Percentiles rank a stretch among this genome's conserved stretches.
These are phyloP conservation scores for Archilochus colubris DNA, from an alignment of 2,113 vertebrate genomes.

Conservation along the genomic window DNA sequence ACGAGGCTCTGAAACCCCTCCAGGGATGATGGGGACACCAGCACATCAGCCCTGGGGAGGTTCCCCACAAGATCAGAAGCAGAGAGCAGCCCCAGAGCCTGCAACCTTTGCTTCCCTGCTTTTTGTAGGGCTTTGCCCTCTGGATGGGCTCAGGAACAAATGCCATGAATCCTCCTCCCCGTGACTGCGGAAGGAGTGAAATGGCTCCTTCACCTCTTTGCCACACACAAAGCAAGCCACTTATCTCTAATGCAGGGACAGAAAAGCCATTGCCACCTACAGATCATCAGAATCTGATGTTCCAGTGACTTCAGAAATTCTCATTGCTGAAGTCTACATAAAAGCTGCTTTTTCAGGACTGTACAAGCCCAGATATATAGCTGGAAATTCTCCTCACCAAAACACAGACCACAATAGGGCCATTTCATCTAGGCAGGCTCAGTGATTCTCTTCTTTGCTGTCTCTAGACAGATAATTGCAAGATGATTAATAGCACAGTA, in stretches of 20 bases:
- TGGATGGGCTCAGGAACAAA: not conserved
- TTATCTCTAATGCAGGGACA: not conserved
- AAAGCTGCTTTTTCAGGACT: not conserved
- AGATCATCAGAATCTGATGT: not conserved
- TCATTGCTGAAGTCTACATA: not conserved
- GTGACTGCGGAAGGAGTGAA: not conserved
- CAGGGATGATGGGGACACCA: not conserved
- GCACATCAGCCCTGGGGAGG: accelerated
- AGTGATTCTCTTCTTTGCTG: not conserved
- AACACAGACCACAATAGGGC: not conserved
- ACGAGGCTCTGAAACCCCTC: not conserved
- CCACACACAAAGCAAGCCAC: not conserved
- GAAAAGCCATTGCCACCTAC: not conserved
- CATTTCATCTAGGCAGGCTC: not conserved
- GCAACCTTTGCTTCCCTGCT: not conserved
- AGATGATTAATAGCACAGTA: not conserved
- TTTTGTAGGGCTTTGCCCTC: not conserved
- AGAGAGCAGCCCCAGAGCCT: not conserved
- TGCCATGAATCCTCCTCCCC: not conserved
- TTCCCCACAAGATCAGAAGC: not conserved
- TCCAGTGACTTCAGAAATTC: not conserved
- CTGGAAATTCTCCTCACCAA: not conserved
- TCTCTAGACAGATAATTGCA: not conserved
- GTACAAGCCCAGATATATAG: not conserved
- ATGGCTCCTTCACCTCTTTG: not conserved